phyloP scores from a whole-genome alignment of 1,140 invertebrate genomes.

The Leptinotarsa undecemlineata region DNA sequence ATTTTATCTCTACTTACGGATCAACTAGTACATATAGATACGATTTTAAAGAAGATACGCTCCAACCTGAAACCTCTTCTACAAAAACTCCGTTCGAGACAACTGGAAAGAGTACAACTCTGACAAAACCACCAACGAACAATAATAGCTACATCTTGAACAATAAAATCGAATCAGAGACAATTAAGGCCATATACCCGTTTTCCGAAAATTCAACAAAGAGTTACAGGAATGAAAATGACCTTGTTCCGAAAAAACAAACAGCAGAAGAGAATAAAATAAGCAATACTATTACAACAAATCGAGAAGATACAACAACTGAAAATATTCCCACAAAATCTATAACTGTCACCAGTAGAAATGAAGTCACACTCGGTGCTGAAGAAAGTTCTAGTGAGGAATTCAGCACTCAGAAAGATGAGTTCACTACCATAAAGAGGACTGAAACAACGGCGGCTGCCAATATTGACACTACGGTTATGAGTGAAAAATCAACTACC shows the following conservation, averaged over 20 bases:
- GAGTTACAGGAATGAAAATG: conserved; percentile 18
- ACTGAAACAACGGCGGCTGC: not conserved
- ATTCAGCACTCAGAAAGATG: conserved; percentile 1
- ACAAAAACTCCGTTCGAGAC: conserved; percentile 24
- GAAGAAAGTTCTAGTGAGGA: conserved; percentile 11
- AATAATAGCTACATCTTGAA: conserved; percentile 40
- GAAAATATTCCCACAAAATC: conserved; percentile 22
- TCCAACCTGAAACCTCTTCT: conserved; percentile 19
- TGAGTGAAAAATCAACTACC: not conserved
- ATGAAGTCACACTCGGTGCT: conserved; percentile 5
- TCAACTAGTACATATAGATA: conserved; percentile 31
- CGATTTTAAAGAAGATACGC: conserved; percentile 19
- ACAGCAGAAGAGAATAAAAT: conserved; percentile 41
- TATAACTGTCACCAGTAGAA: conserved; percentile 18
- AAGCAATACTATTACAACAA: conserved; percentile 4
- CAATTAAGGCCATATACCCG: conserved; percentile 31
- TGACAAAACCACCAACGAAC: conserved; percentile 37
- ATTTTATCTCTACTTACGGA: conserved; percentile 39
- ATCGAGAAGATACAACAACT: not conserved
- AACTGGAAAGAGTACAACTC: conserved; percentile 30
- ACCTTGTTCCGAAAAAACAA: conserved; percentile 32
- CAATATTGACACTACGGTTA: not conserved
- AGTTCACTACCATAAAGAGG: not conserved
- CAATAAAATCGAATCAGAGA: conserved; percentile 51
- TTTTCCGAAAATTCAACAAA: not conserved